phyloP scores from a whole-genome alignment of 2,888 invertebrate species.

The Gerris lacustris region DNA sequence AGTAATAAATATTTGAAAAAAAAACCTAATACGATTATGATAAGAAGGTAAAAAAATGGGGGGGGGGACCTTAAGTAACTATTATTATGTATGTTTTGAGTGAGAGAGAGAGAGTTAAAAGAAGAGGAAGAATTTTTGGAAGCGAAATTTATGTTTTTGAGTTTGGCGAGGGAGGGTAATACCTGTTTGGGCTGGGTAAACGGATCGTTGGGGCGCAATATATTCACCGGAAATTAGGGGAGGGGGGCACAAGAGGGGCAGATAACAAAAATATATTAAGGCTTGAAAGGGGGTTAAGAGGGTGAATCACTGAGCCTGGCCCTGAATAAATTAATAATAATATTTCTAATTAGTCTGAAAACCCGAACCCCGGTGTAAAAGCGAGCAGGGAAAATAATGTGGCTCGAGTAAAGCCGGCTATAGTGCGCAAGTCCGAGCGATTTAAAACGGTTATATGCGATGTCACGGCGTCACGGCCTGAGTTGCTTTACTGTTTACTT shows the following conservation, averaged over 20 bases:
- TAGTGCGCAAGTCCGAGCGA: too few species aligned
- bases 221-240: background rate
- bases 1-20: background rate
- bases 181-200: background rate
- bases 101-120: conserved; percentile 7
- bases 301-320: background rate
- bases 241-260: background rate
- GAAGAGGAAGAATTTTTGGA: background rate
- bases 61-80: background rate
- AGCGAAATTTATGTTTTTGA: too few species aligned
- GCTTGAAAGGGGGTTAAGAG: background rate
- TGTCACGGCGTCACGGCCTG: too few species aligned
- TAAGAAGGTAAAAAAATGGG: background rate
- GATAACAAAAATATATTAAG: conserved; percentile 3
- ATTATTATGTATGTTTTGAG: background rate
- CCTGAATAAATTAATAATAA: background rate
- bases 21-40: background rate
- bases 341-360: background rate
- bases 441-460: too few species aligned
- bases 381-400: too few species aligned
- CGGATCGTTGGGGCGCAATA: background rate
- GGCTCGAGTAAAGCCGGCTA: too few species aligned
- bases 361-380: too few species aligned
- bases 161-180: too few species aligned
- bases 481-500: too few species aligned